Conservation (phyloP, 2,113 vertebrate species). For the Emydura subglobosa region DNA sequence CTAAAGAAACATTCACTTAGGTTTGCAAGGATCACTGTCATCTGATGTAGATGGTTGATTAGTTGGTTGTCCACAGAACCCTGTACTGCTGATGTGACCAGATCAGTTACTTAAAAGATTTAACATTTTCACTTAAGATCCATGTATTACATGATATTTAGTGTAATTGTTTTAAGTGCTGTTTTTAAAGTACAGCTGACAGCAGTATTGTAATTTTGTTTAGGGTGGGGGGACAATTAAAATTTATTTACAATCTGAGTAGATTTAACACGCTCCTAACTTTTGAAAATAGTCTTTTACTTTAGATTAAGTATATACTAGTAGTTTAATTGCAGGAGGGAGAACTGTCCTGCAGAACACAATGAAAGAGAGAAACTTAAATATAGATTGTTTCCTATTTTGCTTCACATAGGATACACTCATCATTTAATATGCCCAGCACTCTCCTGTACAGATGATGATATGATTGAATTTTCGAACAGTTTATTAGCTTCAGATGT, state of each 20-base stretch:
- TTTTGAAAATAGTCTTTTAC: neutral
- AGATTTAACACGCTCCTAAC: neutral
- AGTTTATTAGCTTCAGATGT: conserved; percentile 79
- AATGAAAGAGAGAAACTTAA: conserved; percentile 41
- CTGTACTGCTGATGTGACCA: conserved; percentile 22
- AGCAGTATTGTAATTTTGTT: conserved; percentile 38
- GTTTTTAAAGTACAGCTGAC: conserved; percentile 44
- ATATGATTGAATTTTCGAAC: conserved; percentile 69
- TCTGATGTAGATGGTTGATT: neutral
- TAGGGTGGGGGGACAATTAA: conserved; percentile 44
- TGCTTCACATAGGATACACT: conserved; percentile 70
- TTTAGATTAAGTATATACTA: conserved; percentile 19
- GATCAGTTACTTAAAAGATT: neutral
- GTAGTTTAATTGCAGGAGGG: conserved; percentile 1
- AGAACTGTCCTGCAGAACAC: conserved; percentile 49
- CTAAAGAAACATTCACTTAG: conserved; percentile 33
- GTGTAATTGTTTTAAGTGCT: neutral
- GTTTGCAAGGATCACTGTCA: conserved; percentile 18
- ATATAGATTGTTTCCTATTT: conserved; percentile 57
- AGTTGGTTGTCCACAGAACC: conserved; percentile 27
- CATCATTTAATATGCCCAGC: conserved; percentile 59
- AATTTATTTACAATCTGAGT: neutral
- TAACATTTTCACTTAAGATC: neutral
- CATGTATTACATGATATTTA: neutral
- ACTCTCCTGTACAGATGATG: conserved; percentile 64